Evolutionary conservation across 1,140 invertebrate species (phyloP).

Genomic region (Anastatus disparis): DNA sequence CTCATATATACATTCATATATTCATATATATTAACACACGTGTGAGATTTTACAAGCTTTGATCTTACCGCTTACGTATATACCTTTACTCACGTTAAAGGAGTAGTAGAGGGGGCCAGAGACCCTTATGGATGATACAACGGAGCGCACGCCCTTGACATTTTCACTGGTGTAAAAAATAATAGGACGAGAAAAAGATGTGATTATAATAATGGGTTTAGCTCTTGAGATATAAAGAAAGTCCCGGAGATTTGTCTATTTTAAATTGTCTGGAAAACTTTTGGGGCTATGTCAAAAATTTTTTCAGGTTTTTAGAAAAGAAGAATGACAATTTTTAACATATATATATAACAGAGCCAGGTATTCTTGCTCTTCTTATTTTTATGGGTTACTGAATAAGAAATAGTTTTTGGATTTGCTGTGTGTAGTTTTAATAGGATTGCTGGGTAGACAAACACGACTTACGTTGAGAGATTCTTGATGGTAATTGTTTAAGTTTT

Average conservation of each 20-base stretch:
- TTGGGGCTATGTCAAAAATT: conserved; percentile 38
- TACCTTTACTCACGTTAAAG: too few relatives aligned
- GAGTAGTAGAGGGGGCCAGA: too few relatives aligned
- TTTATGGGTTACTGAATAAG: too few relatives aligned
- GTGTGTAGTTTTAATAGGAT: conserved; percentile 23
- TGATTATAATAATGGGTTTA: conserved; percentile 56
- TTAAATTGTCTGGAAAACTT: conserved; percentile 53
- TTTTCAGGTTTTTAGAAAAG: conserved; percentile 24
- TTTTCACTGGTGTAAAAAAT: too few relatives aligned
- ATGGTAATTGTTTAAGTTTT: not conserved
- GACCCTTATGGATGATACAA: conserved; percentile 46
- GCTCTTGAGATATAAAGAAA: too few relatives aligned
- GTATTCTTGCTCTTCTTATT: too few relatives aligned
- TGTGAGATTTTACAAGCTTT: conserved; percentile 1
- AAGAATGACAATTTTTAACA: too few relatives aligned
- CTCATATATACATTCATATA: not conserved
- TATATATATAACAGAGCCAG: too few relatives aligned
- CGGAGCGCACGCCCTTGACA: not conserved
- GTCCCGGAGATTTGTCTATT: conserved; percentile 38
- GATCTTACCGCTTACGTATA: conserved; percentile 10
- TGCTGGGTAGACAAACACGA: not conserved
- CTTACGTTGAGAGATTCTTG: not conserved
- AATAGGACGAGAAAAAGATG: conserved; percentile 50
- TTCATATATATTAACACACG: not conserved
- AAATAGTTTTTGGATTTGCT: too few relatives aligned